Evolutionary conservation across 2,113 vertebrate genomes (phyloP).

Genomic region (Albula glossodonta): DNA sequence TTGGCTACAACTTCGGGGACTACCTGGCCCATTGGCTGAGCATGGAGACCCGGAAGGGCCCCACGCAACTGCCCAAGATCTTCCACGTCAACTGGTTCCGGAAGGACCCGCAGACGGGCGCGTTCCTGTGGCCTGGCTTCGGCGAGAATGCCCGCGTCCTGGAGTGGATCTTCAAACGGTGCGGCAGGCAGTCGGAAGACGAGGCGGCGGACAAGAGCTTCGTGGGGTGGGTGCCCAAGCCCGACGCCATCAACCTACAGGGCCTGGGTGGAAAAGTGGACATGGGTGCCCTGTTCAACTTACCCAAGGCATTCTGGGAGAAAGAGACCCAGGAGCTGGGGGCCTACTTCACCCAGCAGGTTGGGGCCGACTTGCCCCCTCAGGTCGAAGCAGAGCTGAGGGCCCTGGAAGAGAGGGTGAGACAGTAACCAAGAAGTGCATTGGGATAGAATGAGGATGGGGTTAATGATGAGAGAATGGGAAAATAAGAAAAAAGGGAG

Average conservation of each 20-base stretch:
- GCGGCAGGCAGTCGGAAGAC: constrained; percentile 65
- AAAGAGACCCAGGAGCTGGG: constrained; percentile 76
- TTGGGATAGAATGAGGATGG: not conserved
- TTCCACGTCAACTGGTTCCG: constrained; percentile 99
- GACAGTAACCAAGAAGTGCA: constrained; percentile 52
- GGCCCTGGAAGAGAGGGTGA: constrained; percentile 75
- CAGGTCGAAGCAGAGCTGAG: constrained; percentile 79
- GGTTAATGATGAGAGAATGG: constrained; percentile 36
- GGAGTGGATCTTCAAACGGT: constrained; percentile 93
- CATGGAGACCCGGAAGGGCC: constrained; percentile 81
- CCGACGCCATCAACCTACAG: constrained; percentile 66
- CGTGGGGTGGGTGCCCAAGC: constrained; percentile 69
- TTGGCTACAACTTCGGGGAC: constrained; percentile 79
- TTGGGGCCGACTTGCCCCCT: constrained; percentile 79
- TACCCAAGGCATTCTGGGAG: constrained; percentile 77
- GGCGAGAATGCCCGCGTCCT: constrained; percentile 75
- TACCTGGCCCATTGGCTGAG: constrained; percentile 97
- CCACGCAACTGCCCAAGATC: constrained; percentile 85
- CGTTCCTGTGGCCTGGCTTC: constrained; percentile 62
- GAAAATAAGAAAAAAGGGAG: not conserved
- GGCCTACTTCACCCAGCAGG: constrained; percentile 83
- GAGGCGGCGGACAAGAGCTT: constrained; percentile 75
- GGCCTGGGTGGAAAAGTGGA: constrained; percentile 59
- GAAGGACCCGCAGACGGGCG: constrained; percentile 77
- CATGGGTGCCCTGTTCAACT: constrained; percentile 65